phyloP scores from a whole-genome alignment of 2,113 vertebrate species.

The Thryonomys swinderianus region DNA sequence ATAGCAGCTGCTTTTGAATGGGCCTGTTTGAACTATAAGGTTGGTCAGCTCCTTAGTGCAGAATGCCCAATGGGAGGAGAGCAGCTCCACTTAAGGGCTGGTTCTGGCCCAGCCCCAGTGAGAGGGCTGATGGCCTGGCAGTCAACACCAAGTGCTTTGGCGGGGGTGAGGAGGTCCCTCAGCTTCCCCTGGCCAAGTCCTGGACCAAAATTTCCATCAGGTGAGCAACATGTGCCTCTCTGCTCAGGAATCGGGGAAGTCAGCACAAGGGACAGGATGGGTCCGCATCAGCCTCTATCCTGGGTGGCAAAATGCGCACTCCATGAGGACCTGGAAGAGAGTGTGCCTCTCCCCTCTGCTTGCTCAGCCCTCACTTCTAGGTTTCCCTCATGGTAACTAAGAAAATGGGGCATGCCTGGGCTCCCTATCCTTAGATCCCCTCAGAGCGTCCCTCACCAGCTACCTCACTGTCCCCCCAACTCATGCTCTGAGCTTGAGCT shows the following conservation, averaged over 20 bases:
- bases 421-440: too few species aligned
- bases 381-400: not conserved
- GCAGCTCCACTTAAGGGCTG: not conserved
- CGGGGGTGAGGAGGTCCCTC: not conserved
- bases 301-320: not conserved
- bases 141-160: not conserved
- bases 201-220: not conserved
- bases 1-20: not conserved
- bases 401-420: not conserved
- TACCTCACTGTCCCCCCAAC: not conserved
- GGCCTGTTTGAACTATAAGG: fast-evolving
- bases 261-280: not conserved
- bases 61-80: not conserved
- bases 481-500: not conserved
- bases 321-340: not conserved
- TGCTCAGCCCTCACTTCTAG: not conserved
- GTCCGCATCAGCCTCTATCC: not conserved
- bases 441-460: not conserved
- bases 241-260: not conserved
- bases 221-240: not conserved
- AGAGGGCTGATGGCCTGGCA: not conserved
- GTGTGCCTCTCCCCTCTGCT: not conserved
- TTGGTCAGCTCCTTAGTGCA: not conserved
- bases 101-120: not conserved
- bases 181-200: not conserved